These are phyloP conservation scores for Zoanthus sansibaricus DNA, from an alignment of 92 coral and sea anemone genomes.

Conservation along the genomic window DNA sequence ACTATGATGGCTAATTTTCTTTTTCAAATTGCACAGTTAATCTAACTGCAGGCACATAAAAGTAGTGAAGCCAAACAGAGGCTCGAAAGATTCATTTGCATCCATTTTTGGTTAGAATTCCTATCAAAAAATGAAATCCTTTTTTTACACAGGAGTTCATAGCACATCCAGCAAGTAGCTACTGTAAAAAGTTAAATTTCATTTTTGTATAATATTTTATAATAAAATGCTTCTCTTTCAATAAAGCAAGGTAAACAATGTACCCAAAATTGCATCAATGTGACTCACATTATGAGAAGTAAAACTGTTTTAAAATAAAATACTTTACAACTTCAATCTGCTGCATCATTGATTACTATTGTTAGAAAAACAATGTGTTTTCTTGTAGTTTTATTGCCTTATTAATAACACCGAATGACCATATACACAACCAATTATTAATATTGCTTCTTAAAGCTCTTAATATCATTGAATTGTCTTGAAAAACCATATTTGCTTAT, in stretches of 20 bases:
- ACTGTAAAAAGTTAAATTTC: no score
- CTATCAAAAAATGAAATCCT: background rate
- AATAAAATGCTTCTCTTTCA: no score
- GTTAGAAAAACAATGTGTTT: background rate
- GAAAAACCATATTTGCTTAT: background rate
- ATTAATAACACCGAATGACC: no score
- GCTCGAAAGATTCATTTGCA: background rate
- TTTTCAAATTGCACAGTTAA: no score
- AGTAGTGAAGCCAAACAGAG: background rate
- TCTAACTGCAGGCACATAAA: background rate
- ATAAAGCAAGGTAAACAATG: background rate
- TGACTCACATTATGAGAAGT: constrained; percentile 2
- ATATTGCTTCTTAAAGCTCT: no score
- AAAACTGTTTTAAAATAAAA: background rate
- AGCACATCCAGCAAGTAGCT: background rate
- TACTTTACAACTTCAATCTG: background rate
- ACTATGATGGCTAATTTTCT: no score
- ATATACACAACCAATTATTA: no score
- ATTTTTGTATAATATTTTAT: no score
- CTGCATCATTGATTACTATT: constrained; percentile 25
- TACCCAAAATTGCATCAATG: constrained; percentile 18
- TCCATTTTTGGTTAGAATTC: constrained; percentile 6
- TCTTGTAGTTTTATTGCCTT: background rate
- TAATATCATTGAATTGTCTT: background rate
- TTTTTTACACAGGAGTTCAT: background rate